These are phyloP conservation scores for Daboia siamensis DNA, from an alignment of 2,113 vertebrate species.

Conservation along the genomic window DNA sequence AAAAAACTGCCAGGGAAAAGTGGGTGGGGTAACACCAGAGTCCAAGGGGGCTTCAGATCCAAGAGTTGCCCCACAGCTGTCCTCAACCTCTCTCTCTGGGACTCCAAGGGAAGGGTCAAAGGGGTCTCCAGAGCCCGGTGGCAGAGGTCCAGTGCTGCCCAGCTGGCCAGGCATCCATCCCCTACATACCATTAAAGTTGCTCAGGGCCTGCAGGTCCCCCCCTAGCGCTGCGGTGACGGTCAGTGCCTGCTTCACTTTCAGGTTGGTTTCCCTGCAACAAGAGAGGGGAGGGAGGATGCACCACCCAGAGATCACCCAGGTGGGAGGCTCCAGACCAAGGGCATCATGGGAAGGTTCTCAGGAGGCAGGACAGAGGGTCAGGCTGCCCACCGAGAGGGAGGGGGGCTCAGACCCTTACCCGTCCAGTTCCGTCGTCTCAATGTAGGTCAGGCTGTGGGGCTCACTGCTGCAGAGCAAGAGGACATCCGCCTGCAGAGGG, in stretches of 20 bases:
- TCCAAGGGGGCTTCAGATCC: not conserved
- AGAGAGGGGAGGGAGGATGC: not conserved
- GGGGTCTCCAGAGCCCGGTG: too few relatives aligned
- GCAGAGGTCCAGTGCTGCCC: not conserved
- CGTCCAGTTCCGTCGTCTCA: slow-evolving; percentile 91
- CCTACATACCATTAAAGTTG: slow-evolving; percentile 81
- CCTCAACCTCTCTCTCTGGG: not conserved
- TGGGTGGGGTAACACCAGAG: not conserved
- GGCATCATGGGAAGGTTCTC: not conserved
- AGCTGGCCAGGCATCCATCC: not conserved
- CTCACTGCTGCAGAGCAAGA: slow-evolving; percentile 92
- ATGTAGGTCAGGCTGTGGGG: slow-evolving; percentile 86
- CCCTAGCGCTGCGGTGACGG: slow-evolving; percentile 81
- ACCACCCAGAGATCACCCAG: not conserved
- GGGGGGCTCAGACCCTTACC: slow-evolving; percentile 69
- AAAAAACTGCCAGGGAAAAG: not conserved
- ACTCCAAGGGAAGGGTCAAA: not conserved
- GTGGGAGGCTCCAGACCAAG: not conserved
- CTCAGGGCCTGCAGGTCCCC: slow-evolving; percentile 74
- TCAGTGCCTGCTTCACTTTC: slow-evolving; percentile 92
- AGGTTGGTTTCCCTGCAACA: slow-evolving; percentile 89
- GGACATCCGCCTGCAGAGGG: slow-evolving; percentile 81
- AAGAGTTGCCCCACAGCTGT: not conserved
- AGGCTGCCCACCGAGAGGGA: not conserved
- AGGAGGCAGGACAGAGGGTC: not conserved